A percentile compares a stretch with the other conserved stretches of the same genome.
Evolutionary conservation across 2,888 invertebrate species (phyloP).

Genomic region (Torymus aiolomorphi): DNA sequence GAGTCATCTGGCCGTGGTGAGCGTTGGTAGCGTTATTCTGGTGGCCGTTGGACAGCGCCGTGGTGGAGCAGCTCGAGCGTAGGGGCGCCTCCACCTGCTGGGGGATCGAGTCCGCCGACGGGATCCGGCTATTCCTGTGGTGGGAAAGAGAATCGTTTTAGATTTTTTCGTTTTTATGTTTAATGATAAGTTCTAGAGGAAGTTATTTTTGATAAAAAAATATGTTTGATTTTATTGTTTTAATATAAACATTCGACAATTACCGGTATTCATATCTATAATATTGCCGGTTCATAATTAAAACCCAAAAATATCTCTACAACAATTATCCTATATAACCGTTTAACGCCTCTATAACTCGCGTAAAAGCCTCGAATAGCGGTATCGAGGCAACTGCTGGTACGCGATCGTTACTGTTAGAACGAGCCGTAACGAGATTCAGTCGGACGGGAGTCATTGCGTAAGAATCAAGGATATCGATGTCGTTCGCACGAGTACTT

Average conservation of each 20-base stretch:
- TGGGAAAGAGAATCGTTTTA: neutral
- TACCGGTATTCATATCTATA: too few species aligned
- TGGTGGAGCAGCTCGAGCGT: constrained; percentile 74
- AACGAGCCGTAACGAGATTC: too few species aligned
- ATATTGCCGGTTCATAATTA: too few species aligned
- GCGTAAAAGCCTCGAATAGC: too few species aligned
- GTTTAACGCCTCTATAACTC: too few species aligned
- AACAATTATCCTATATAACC: too few species aligned
- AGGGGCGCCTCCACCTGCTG: constrained; percentile 76
- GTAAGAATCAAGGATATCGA: neutral
- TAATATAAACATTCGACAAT: too few species aligned
- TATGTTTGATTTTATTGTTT: too few species aligned
- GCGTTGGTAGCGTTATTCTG: neutral
- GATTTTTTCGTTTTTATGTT: neutral
- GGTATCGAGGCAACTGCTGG: too few species aligned
- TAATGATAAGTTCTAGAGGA: neutral
- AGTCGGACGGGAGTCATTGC: neutral
- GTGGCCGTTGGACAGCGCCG: constrained; percentile 60
- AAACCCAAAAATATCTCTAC: too few species aligned
- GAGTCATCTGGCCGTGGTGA: constrained; percentile 79
- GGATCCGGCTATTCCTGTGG: constrained; percentile 79
- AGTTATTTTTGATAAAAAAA: too few species aligned
- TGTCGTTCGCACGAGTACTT: neutral
- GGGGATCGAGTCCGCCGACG: constrained; percentile 80
- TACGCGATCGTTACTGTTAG: too few species aligned